Evolutionary conservation across 1,140 invertebrate genomes (phyloP).

Genomic region (Drosophila persimilis): DNA sequence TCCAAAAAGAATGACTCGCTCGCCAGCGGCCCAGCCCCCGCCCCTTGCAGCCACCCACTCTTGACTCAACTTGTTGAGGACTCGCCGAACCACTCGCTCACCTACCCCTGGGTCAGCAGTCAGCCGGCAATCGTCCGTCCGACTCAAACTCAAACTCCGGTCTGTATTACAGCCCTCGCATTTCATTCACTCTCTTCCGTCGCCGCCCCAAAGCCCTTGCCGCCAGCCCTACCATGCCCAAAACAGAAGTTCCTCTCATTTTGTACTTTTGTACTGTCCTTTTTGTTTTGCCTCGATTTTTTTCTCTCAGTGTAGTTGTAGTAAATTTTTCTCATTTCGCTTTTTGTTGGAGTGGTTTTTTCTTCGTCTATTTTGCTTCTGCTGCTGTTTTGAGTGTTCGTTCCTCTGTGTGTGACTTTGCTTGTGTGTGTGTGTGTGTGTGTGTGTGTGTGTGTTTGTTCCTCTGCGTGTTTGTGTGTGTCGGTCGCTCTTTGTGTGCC

Average conservation of each 20-base stretch:
- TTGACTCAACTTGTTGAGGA: constrained; percentile 63
- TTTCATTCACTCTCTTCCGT: constrained; percentile 51
- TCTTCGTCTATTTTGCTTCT: constrained; percentile 35
- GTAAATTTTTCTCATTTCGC: constrained; percentile 80
- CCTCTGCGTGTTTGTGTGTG: constrained; percentile 26
- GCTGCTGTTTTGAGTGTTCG: constrained; percentile 51
- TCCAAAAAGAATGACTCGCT: constrained; percentile 59
- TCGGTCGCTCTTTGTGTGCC: constrained; percentile 32
- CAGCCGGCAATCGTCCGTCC: constrained; percentile 37
- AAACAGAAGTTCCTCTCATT: constrained; percentile 55
- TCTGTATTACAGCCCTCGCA: constrained; percentile 35
- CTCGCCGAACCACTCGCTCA: constrained; percentile 35
- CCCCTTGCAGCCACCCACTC: constrained; percentile 9
- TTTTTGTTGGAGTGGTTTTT: constrained; percentile 77
- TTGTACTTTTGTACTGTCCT: constrained; percentile 11
- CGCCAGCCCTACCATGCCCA: constrained; percentile 34
- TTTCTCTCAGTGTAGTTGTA: constrained; percentile 70
- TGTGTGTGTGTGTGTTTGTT: constrained; percentile 14
- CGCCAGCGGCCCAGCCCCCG: constrained; percentile 11
- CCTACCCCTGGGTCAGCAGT: constrained; percentile 35
- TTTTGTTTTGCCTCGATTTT: constrained; percentile 11
- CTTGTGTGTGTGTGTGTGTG: constrained; percentile 14
- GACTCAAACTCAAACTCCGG: constrained; percentile 30
- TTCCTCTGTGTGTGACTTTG: neutral
- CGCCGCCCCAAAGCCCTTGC: constrained; percentile 11